Evolutionary conservation across 2,113 vertebrate genomes (phyloP).

Genomic region (Acanthisitta chloris): DNA sequence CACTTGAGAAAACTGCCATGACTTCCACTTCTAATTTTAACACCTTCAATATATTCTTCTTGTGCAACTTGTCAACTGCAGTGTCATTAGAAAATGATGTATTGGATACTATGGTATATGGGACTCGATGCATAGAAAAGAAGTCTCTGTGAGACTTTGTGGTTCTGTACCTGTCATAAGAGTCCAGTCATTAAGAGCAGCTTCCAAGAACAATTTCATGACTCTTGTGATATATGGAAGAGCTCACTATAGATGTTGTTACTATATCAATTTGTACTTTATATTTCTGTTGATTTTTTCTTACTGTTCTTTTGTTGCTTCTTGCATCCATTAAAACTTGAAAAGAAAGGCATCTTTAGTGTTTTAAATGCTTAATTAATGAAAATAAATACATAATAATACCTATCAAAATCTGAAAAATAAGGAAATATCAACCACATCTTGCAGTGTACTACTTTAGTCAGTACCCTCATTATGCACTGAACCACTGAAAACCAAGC

Average conservation of each 20-base stretch:
- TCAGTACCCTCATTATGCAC: not conserved
- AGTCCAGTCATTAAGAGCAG: not conserved
- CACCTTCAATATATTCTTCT: not conserved
- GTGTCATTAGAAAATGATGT: not conserved
- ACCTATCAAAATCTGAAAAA: not conserved
- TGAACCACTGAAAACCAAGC: not conserved
- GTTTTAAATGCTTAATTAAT: not conserved
- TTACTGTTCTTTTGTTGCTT: not conserved
- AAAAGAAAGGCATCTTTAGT: not conserved
- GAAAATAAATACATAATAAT: not conserved
- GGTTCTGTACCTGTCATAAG: not conserved
- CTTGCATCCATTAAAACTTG: not conserved
- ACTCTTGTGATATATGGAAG: not conserved
- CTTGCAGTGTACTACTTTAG: not conserved
- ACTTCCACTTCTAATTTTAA: not conserved
- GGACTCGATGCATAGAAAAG: not conserved
- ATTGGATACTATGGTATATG: not conserved
- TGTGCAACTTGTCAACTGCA: not conserved
- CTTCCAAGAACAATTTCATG: not conserved
- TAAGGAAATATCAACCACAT: not conserved
- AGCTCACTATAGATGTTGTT: not conserved
- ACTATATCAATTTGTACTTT: not conserved
- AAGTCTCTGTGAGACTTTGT: not conserved
- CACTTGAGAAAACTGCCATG: not conserved
- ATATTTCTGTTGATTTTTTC: not conserved